phyloP scores from a whole-genome alignment of 2,797 vertebrate species.

The Microctenopoma steveboyesi region DNA sequence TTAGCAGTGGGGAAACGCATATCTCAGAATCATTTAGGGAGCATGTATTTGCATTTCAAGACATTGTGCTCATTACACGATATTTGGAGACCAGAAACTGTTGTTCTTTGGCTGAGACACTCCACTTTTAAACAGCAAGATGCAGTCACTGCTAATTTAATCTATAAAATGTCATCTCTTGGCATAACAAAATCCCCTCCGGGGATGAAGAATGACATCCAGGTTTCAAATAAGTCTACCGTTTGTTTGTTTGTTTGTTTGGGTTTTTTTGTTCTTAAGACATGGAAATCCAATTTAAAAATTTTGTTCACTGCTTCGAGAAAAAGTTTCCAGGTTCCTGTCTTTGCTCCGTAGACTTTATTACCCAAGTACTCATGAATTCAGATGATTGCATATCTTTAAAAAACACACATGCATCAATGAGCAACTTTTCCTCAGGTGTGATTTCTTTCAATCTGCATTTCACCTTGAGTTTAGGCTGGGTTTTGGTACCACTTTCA shows the following conservation, averaged over 20 bases:
- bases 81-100: conserved; percentile 19
- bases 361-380: conserved; percentile 28
- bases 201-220: conserved; percentile 21
- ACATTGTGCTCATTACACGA: conserved; percentile 43
- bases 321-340: conserved; percentile 31
- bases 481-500: conserved; percentile 57
- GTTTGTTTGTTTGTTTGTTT: too few relatives aligned
- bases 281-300: conserved; percentile 7
- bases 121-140: conserved; percentile 28
- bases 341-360: conserved; percentile 21
- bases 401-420: conserved; percentile 30
- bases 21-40: conserved; percentile 14
- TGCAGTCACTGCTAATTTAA: conserved; percentile 29
- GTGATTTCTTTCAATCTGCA: conserved; percentile 54
- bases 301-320: conserved; percentile 33
- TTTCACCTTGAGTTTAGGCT: conserved; percentile 64
- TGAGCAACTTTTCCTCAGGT: conserved; percentile 40
- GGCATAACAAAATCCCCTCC: conserved; percentile 25
- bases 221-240: conserved; percentile 34
- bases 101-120: conserved; percentile 32
- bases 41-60: conserved; percentile 51
- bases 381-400: conserved; percentile 27
- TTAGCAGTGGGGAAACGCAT: conserved; percentile 6
- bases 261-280: conserved; percentile 12
- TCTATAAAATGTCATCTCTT: conserved; percentile 14